Base-by-base conservation (phyloP, 1,140 invertebrate species). In the Pachyrhynchus sulphureomaculatus region DNA sequence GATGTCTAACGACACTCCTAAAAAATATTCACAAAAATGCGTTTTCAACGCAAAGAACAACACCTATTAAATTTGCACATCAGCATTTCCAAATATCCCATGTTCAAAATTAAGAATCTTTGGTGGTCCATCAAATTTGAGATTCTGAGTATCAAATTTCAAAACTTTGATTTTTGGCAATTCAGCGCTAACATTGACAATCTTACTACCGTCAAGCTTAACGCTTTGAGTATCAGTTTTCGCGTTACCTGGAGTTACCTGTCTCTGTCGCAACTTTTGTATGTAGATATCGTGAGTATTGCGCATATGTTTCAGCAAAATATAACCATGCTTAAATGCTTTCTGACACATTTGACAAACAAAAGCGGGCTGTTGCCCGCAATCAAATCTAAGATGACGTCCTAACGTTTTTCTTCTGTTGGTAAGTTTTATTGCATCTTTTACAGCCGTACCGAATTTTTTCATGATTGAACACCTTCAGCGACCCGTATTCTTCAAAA, bases 281-380 rank as follows among this genome's bases (percentile, higher is more conserved):
- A 74, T 74, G 36, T 65, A 62, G 29, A 71, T 69, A 29, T 71
- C 73, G 68, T 75, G 73, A 29, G 62, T 68, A 10, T 69, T 64
- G 18, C 73, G 45, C 65, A 79, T 76, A 57, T 83, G 81, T 49
- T 76, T 77, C 45, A 76, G 73, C 10, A 82, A 71, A 36, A 79
- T 78, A 26, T 78, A 79, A 36, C 80, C 80, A 20, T 80, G 76
- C 58, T 76, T 81, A 33, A 77, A 78, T 52, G 72, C 76, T 64
- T 81, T 78, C 34, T 72, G 69, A 62, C 82, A 83, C 24, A 81
- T 59, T n/a, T 76, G 68, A 67, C 83, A 86, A 67, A 82, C 78
- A 76, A 87, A 89, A 61, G 82, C 81, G 1, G 86, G 86, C 56
- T 81, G 79, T 63, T 86, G 83, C 10, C 84, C 83, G 72, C 88